Evolutionary conservation across 2,113 vertebrate genomes (phyloP).

Genomic region (Myxocyprinus asiaticus): DNA sequence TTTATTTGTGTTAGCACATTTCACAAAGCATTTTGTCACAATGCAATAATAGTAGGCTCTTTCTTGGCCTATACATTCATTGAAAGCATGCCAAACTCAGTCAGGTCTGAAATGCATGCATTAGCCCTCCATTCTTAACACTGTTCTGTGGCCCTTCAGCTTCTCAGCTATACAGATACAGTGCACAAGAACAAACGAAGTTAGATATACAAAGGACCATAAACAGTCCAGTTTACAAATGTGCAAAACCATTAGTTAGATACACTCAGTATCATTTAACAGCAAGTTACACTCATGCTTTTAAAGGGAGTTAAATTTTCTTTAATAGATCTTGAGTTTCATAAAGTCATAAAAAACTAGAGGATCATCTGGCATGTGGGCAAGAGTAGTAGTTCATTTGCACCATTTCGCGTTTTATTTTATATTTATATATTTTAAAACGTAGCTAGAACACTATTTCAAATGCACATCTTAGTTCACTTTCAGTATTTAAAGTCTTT

Average conservation of each 20-base stretch:
- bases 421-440: not conserved
- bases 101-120: constrained; percentile 42
- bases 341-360: not conserved
- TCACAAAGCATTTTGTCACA: constrained; percentile 13
- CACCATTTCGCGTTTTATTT: not conserved
- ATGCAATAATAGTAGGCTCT: constrained; percentile 21
- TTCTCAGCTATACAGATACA: not conserved
- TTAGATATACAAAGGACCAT: constrained; percentile 15
- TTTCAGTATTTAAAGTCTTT: no score
- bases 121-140: not conserved
- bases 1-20: constrained; percentile 41
- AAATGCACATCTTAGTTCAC: no score
- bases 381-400: not conserved
- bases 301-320: not conserved
- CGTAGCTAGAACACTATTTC: not conserved
- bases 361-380: not conserved
- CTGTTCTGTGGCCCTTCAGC: not conserved
- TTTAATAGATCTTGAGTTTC: not conserved
- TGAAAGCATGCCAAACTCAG: constrained; percentile 4
- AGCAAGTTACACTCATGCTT: constrained; percentile 18
- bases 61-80: no score
- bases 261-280: not conserved
- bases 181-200: not conserved
- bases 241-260: not conserved
- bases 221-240: constrained; percentile 17